A percentile compares a stretch with the other conserved stretches of the same genome.
These are phyloP conservation scores for Ictalurus punctatus DNA, from an alignment of 2,113 vertebrate genomes.

Conservation along the genomic window DNA sequence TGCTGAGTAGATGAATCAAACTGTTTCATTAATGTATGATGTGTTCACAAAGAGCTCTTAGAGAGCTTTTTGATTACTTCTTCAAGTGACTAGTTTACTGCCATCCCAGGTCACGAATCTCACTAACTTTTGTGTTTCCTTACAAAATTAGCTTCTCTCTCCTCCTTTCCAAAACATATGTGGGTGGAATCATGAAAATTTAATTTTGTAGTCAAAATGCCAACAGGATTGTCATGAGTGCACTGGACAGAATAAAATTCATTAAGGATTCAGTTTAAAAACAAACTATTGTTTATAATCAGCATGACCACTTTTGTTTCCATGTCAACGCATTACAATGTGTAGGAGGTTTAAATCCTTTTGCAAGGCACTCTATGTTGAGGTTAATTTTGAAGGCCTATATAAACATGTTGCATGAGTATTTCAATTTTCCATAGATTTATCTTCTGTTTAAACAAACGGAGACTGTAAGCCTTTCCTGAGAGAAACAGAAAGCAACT, in stretches of 20 bases:
- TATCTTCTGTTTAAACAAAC: slow-evolving; percentile 5
- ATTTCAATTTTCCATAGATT: neutral
- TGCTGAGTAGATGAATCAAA: neutral
- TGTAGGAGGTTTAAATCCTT: neutral
- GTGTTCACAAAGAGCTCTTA: neutral
- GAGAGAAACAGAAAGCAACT: slow-evolving; percentile 16
- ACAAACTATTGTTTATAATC: neutral
- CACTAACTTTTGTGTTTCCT: neutral
- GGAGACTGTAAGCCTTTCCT: slow-evolving; percentile 27
- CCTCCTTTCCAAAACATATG: neutral
- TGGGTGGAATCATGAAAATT: slow-evolving; percentile 1
- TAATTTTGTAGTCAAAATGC: neutral
- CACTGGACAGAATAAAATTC: neutral
- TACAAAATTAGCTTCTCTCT: neutral
- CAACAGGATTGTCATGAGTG: neutral
- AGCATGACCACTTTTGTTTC: neutral
- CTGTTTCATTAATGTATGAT: neutral
- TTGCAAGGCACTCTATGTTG: neutral
- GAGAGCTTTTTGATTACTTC: neutral
- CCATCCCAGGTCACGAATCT: neutral
- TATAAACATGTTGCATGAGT: slow-evolving; percentile 5
- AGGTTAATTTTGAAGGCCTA: neutral
- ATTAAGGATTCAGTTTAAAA: neutral
- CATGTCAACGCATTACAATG: neutral
- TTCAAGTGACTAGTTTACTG: neutral